Evolutionary conservation across 2,113 vertebrate genomes (phyloP).

Genomic region (Sphaerodactylus townsendi): DNA sequence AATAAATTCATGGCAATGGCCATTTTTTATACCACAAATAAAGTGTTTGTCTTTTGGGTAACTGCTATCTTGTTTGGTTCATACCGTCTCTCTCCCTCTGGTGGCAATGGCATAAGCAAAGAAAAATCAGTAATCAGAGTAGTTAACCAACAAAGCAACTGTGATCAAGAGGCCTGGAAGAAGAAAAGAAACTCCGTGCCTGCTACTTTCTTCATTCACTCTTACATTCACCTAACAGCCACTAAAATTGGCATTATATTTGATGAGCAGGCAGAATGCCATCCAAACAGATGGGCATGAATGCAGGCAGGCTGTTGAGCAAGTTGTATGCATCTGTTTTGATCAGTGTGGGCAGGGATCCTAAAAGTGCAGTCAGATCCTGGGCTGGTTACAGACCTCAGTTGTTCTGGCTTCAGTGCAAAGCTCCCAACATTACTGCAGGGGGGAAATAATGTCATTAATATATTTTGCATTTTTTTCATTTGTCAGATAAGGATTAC

Average conservation of each 20-base stretch:
- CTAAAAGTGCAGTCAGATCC: slow-evolving; percentile 45
- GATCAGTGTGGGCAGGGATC: slow-evolving; percentile 50
- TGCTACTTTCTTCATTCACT: slow-evolving; percentile 44
- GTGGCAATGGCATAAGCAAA: too few relatives aligned
- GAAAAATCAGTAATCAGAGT: too few relatives aligned
- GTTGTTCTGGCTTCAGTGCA: slow-evolving; percentile 19
- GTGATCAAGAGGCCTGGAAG: too few relatives aligned
- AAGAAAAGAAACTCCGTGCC: slow-evolving; percentile 4
- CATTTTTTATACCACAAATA: too few relatives aligned
- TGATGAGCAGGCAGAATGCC: slow-evolving; percentile 39
- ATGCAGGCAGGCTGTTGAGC: slow-evolving; percentile 22
- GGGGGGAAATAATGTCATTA: slow-evolving; percentile 3
- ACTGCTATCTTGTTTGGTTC: too few relatives aligned
- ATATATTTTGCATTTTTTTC: slow-evolving; percentile 17
- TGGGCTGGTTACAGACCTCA: slow-evolving; percentile 40
- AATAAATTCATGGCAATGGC: too few relatives aligned
- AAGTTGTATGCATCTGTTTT: slow-evolving; percentile 53
- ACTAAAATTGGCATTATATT: slow-evolving; percentile 40
- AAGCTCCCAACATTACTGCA: slow-evolving; percentile 30
- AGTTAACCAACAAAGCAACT: too few relatives aligned
- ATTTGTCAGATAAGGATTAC: slow-evolving; percentile 16
- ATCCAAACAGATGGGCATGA: slow-evolving; percentile 45
- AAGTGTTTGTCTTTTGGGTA: too few relatives aligned
- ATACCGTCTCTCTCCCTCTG: too few relatives aligned
- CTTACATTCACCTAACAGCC: slow-evolving; percentile 2